Percentiles rank a stretch among this genome's conserved stretches.
Conservation (phyloP, 2,888 invertebrate species). For the Stenodera caucasica region DNA sequence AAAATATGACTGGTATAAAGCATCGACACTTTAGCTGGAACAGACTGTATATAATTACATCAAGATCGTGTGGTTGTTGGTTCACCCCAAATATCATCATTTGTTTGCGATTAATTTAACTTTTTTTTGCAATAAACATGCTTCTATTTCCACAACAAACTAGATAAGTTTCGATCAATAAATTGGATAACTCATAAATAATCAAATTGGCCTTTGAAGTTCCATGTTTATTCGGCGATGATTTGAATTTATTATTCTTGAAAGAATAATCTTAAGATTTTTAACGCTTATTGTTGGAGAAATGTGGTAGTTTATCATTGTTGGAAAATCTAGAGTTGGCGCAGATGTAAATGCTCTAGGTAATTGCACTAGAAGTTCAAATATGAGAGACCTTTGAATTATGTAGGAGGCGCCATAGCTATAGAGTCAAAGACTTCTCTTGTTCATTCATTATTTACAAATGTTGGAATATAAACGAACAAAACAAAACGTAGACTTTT, state of each 20-base stretch:
- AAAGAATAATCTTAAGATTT: too few species aligned
- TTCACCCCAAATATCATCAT: not conserved
- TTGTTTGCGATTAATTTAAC: not conserved
- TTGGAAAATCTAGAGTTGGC: too few species aligned
- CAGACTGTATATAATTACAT: not conserved
- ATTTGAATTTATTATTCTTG: too few species aligned
- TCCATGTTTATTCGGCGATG: too few species aligned
- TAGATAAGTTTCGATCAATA: not conserved
- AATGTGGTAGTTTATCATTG: too few species aligned
- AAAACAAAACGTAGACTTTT: not conserved
- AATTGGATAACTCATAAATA: not conserved
- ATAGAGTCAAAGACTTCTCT: slow-evolving; percentile 32
- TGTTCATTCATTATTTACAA: slow-evolving; percentile 35
- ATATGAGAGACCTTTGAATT: slow-evolving; percentile 38
- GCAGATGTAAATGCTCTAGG: slow-evolving; percentile 38
- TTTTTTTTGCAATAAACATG: too few species aligned
- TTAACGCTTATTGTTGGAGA: too few species aligned
- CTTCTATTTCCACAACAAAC: too few species aligned
- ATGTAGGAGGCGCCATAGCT: slow-evolving; percentile 34
- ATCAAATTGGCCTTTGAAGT: not conserved
- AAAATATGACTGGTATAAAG: too few species aligned
- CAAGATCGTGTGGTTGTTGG: not conserved
- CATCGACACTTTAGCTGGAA: too few species aligned
- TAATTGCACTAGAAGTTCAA: slow-evolving; percentile 38
- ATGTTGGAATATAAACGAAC: not conserved